phyloP scores from a whole-genome alignment of 2,113 vertebrate genomes.

The Oreochromis tanganicae region DNA sequence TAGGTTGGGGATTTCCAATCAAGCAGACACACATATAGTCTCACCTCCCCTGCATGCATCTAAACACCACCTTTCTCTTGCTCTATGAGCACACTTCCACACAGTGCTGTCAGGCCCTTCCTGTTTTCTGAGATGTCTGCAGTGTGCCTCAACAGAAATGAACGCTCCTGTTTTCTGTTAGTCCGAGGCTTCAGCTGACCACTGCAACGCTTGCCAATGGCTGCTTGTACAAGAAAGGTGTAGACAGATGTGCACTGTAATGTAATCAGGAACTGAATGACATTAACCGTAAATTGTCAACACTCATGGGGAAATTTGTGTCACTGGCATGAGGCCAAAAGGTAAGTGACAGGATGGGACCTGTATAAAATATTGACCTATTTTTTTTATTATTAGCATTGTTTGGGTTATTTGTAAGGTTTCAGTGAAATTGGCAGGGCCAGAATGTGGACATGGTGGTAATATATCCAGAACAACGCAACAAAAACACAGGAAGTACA shows the following conservation, averaged over 20 bases:
- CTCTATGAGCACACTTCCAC: constrained; percentile 32
- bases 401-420: neutral
- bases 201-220: neutral
- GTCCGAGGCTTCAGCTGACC: neutral
- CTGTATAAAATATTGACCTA: neutral
- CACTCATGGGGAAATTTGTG: neutral
- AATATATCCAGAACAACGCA: neutral
- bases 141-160: constrained; percentile 6
- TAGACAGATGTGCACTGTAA: neutral
- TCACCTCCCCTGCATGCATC: neutral
- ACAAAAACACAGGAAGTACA: neutral
- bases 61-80: neutral
- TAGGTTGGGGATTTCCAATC: constrained; percentile 61
- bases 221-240: neutral
- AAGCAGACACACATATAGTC: neutral
- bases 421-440: neutral
- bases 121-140: constrained; percentile 63
- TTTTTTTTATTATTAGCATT: fast-evolving
- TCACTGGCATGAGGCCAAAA: neutral
- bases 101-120: constrained; percentile 40
- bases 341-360: neutral
- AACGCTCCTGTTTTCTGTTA: constrained; percentile 14
- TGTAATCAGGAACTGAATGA: constrained; percentile 22
- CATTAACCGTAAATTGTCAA: neutral
- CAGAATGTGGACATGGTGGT: neutral